Percentiles rank a stretch among this genome's conserved stretches.
Evolutionary conservation across 2,888 invertebrate species (phyloP).

Genomic region (Tyria jacobaeae): DNA sequence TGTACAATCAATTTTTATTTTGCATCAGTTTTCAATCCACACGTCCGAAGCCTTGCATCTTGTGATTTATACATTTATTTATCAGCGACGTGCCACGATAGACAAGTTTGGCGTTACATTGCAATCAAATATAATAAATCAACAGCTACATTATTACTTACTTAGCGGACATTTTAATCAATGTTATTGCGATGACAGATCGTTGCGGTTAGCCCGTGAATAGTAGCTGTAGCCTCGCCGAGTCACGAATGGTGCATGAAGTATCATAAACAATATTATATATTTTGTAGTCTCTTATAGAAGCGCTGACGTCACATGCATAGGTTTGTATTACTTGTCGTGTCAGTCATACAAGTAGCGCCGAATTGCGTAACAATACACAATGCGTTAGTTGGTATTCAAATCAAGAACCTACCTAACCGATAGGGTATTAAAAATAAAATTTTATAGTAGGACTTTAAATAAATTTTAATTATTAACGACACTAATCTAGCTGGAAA

Average conservation of each 20-base stretch:
- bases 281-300: slow-evolving; percentile 34
- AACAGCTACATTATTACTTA: slow-evolving; percentile 70
- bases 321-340: slow-evolving; percentile 15
- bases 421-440: slow-evolving; percentile 5
- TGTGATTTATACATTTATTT: slow-evolving; percentile 44
- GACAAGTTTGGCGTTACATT: slow-evolving; percentile 60
- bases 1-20: neutral
- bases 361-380: slow-evolving; percentile 14
- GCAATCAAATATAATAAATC: slow-evolving; percentile 73
- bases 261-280: slow-evolving; percentile 30
- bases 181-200: slow-evolving; percentile 72
- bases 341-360: neutral
- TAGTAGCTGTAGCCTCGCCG: slow-evolving; percentile 48
- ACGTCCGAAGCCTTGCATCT: slow-evolving; percentile 17
- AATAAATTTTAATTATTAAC: too few relatives aligned
- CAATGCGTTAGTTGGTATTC: slow-evolving; percentile 8
- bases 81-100: slow-evolving; percentile 35
- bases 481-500: neutral
- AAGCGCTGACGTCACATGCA: slow-evolving; percentile 40
- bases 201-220: slow-evolving; percentile 59
- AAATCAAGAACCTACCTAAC: slow-evolving; percentile 8
- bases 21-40: slow-evolving; percentile 21
- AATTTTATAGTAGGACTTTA: neutral
- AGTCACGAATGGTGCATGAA: slow-evolving; percentile 46
- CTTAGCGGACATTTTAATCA: slow-evolving; percentile 78